A percentile compares a stretch with the other conserved stretches of the same genome.
Conservation (phyloP, 2,113 vertebrate genomes). For the Syngnathus typhle region DNA sequence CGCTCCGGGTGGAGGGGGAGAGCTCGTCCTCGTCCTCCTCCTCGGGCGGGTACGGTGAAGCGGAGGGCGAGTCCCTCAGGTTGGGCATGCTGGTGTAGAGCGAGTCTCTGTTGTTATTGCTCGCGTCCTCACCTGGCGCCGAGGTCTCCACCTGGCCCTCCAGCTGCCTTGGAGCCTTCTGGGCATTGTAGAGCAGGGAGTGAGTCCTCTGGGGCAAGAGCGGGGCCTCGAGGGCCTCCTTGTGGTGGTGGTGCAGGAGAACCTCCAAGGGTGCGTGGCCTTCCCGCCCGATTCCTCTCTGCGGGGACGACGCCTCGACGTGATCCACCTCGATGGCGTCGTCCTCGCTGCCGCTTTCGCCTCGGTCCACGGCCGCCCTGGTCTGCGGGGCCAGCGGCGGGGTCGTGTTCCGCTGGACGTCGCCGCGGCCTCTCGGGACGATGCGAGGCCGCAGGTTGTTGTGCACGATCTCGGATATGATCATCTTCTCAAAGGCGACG, state of each 20-base stretch:
- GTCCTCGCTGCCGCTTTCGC: slow-evolving; percentile 84
- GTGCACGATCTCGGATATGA: slow-evolving; percentile 98
- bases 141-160: slow-evolving; percentile 75
- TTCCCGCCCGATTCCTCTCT: slow-evolving; percentile 50
- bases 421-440: slow-evolving; percentile 75
- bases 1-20: slow-evolving; percentile 76
- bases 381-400: slow-evolving; percentile 43
- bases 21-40: slow-evolving; percentile 74
- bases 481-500: slow-evolving; percentile 96
- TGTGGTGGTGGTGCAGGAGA: slow-evolving; percentile 75
- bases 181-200: slow-evolving; percentile 93
- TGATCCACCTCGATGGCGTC: slow-evolving; percentile 82
- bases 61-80: slow-evolving; percentile 90
- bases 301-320: slow-evolving; percentile 81
- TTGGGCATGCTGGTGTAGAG: slow-evolving; percentile 99
- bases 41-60: slow-evolving; percentile 70
- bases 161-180: slow-evolving; percentile 72
- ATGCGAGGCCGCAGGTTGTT: slow-evolving; percentile 88
- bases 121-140: slow-evolving; percentile 72
- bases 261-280: slow-evolving; percentile 84
- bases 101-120: slow-evolving; percentile 91
- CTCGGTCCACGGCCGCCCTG: slow-evolving; percentile 45
- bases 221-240: slow-evolving; percentile 87
- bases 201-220: slow-evolving; percentile 98
- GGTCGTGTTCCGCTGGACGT: slow-evolving; percentile 66